phyloP scores from a whole-genome alignment of 35 echinoderm and acorn worm genomes.

The Stichopus chloronotus region DNA sequence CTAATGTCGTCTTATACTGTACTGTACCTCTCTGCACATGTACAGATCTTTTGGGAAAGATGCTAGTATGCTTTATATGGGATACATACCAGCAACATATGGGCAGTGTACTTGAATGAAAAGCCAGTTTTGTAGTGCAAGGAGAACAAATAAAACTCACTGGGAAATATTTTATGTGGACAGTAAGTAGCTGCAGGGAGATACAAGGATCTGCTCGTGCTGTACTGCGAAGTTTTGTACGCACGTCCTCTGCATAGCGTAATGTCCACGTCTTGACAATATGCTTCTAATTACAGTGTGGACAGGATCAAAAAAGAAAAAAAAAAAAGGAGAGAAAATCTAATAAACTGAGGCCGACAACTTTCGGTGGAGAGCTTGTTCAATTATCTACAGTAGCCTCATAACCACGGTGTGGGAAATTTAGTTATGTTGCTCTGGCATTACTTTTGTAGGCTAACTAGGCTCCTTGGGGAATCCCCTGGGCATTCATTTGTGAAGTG shows the following conservation, averaged over 20 bases:
- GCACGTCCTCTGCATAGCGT: background rate
- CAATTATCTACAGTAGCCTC: background rate
- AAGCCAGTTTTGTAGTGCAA: too few species aligned
- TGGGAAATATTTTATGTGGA: too few species aligned
- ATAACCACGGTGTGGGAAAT: background rate
- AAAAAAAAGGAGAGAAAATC: background rate
- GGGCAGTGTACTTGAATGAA: too few species aligned
- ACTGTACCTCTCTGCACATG: too few species aligned
- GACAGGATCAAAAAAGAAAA: background rate
- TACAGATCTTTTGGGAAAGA: too few species aligned
- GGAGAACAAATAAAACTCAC: too few species aligned
- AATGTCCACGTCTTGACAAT: background rate
- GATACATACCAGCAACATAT: too few species aligned
- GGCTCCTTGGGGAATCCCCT: background rate
- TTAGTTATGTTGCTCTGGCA: background rate
- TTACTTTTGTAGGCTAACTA: slow-evolving; percentile 28
- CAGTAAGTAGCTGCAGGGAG: too few species aligned
- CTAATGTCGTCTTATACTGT: too few species aligned
- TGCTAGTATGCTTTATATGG: too few species aligned
- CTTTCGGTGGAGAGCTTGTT: background rate
- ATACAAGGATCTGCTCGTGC: too few species aligned
- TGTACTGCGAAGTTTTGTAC: background rate
- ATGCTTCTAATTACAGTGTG: background rate
- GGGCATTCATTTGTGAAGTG: slow-evolving; percentile 24
- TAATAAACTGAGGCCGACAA: slow-evolving; percentile 16